A percentile compares a stretch with the other conserved stretches of the same genome.
These are phyloP conservation scores for Philopedon plagiatum DNA, from an alignment of 2,888 invertebrate species.

Conservation along the genomic window DNA sequence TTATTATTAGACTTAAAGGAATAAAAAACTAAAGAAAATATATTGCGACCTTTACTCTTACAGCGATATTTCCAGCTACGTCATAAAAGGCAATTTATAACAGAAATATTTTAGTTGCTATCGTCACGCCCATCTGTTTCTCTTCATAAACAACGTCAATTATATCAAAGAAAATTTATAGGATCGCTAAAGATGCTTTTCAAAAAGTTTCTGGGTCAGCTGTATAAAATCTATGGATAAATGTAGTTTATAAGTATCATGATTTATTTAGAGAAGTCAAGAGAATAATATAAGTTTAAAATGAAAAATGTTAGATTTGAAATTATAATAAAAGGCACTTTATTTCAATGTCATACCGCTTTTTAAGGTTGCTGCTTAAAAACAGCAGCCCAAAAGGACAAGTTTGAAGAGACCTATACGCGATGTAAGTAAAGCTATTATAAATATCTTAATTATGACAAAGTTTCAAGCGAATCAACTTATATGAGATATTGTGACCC, in stretches of 20 bases:
- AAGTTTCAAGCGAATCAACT: too few relatives aligned
- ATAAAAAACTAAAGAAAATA: conserved; percentile 21
- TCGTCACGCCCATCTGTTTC: conserved; percentile 45
- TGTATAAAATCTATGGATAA: conserved; percentile 7
- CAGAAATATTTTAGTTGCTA: conserved; percentile 43
- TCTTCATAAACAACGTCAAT: conserved; percentile 47
- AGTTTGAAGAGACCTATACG: too few relatives aligned
- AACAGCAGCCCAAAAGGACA: too few relatives aligned
- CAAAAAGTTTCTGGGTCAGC: conserved; percentile 22
- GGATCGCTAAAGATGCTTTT: conserved; percentile 28
- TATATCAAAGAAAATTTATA: conserved; percentile 41
- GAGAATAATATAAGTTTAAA: neutral
- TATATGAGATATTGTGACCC: too few relatives aligned
- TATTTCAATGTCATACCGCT: too few relatives aligned
- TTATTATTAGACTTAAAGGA: conserved; percentile 10
- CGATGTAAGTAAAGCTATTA: too few relatives aligned
- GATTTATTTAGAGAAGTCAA: neutral
- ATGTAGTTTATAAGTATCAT: neutral
- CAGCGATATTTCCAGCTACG: conserved; percentile 37
- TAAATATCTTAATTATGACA: too few relatives aligned
- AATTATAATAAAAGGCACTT: too few relatives aligned
- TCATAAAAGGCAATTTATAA: conserved; percentile 42
- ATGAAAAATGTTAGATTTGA: too few relatives aligned
- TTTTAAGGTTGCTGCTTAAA: too few relatives aligned
- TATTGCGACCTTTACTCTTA: conserved; percentile 31